Evolutionary conservation across 2,888 invertebrate species (phyloP).

Genomic region (Meloe dianella): DNA sequence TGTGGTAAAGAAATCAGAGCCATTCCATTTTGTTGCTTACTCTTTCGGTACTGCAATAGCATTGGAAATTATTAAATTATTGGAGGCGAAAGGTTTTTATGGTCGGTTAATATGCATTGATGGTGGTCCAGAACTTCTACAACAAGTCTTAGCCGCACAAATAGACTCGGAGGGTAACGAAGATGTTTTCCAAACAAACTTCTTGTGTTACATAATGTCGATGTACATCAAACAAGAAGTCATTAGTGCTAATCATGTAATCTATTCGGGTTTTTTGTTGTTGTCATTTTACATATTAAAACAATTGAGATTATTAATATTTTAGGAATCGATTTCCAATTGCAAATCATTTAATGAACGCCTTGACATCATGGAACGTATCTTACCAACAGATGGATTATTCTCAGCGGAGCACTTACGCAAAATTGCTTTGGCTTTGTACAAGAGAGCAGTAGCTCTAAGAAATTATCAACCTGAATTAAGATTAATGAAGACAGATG

Average conservation of each 20-base stretch:
- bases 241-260: neutral
- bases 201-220: neutral
- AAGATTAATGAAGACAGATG: neutral
- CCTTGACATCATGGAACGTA: neutral
- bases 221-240: no score
- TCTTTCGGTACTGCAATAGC: constrained; percentile 85
- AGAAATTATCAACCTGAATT: neutral
- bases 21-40: constrained; percentile 82
- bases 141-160: neutral
- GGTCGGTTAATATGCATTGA: constrained; percentile 79
- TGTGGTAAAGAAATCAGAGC: constrained; percentile 62
- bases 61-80: constrained; percentile 74
- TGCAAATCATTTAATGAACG: neutral
- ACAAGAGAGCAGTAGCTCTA: neutral
- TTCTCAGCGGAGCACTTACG: neutral
- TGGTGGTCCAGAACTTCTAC: constrained; percentile 69
- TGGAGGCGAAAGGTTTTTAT: constrained; percentile 71
- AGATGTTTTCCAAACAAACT: no score
- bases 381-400: neutral
- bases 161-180: no score
- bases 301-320: neutral
- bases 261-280: no score
- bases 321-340: neutral
- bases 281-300: neutral
- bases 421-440: neutral